Percentiles rank a stretch among this genome's conserved stretches.
Conservation (phyloP, 2,888 invertebrate genomes). For the Lasioglossum zephyrum region DNA sequence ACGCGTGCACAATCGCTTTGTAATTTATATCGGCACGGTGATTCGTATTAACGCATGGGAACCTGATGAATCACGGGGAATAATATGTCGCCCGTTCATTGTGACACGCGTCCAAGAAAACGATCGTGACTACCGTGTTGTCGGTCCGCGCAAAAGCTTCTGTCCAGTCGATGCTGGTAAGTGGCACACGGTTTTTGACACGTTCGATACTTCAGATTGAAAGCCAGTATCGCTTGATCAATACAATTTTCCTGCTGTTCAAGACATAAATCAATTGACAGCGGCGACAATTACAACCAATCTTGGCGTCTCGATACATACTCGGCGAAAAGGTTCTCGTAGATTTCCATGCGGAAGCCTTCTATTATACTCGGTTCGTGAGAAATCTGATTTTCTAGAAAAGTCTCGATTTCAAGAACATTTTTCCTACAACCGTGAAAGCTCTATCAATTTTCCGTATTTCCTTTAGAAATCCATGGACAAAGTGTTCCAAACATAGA, state of each 20-base stretch:
- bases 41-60: slow-evolving; percentile 35
- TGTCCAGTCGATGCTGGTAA: background rate
- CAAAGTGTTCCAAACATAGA: background rate
- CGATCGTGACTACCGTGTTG: slow-evolving; percentile 1
- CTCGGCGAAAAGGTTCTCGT: background rate
- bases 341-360: background rate
- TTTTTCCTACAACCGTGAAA: too few relatives aligned
- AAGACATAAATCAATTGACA: background rate
- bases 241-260: background rate
- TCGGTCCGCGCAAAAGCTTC: background rate
- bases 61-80: slow-evolving; percentile 46
- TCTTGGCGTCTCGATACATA: background rate
- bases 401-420: background rate
- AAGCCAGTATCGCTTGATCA: background rate
- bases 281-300: background rate
- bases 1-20: slow-evolving; percentile 23
- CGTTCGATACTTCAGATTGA: background rate
- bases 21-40: slow-evolving; percentile 31
- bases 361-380: background rate
- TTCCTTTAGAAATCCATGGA: too few relatives aligned
- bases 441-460: too few relatives aligned
- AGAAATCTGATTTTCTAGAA: background rate
- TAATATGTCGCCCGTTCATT: slow-evolving; percentile 22
- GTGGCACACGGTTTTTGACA: background rate
- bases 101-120: slow-evolving; percentile 23